A percentile compares a stretch with the other conserved stretches of the same genome.
phyloP scores from a whole-genome alignment of 2,888 invertebrate species.

The Pristionchus maxplancki region DNA sequence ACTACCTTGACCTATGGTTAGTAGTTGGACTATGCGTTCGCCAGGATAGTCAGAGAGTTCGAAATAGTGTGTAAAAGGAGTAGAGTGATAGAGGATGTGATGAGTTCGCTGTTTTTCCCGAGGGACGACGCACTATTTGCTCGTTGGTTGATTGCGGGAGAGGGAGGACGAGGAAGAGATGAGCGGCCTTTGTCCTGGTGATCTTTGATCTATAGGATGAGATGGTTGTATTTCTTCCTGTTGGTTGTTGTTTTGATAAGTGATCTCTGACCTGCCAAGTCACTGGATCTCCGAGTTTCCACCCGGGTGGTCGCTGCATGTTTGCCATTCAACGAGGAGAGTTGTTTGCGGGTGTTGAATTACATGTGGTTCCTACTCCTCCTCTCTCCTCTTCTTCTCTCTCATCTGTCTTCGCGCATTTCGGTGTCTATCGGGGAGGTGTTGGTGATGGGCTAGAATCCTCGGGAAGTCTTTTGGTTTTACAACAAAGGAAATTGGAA shows the following conservation, averaged over 20 bases:
- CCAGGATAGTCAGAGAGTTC: neutral
- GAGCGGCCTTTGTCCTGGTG: neutral
- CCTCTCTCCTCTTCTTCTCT: neutral
- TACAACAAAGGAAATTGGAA: no score
- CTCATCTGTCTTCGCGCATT: neutral
- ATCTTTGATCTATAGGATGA: neutral
- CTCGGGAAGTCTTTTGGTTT: no score
- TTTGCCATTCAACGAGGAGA: neutral
- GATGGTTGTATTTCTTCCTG: neutral
- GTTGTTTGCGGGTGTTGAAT: conserved; percentile 17
- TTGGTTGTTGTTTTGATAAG: neutral
- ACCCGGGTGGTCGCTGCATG: neutral
- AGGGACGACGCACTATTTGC: conserved; percentile 11
- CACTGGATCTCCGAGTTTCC: neutral
- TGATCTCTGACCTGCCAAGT: neutral
- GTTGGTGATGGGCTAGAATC: neutral
- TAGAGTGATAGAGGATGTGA: neutral
- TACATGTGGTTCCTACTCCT: conserved; percentile 8
- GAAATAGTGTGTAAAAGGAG: neutral
- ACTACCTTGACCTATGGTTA: neutral
- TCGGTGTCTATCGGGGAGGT: neutral
- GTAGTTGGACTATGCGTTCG: neutral
- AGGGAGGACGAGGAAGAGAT: neutral
- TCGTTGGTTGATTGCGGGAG: neutral
- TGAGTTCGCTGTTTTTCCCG: conserved; percentile 22